These are phyloP conservation scores for Iphiclides podalirius DNA, from an alignment of 2,888 invertebrate species.

Conservation along the genomic window DNA sequence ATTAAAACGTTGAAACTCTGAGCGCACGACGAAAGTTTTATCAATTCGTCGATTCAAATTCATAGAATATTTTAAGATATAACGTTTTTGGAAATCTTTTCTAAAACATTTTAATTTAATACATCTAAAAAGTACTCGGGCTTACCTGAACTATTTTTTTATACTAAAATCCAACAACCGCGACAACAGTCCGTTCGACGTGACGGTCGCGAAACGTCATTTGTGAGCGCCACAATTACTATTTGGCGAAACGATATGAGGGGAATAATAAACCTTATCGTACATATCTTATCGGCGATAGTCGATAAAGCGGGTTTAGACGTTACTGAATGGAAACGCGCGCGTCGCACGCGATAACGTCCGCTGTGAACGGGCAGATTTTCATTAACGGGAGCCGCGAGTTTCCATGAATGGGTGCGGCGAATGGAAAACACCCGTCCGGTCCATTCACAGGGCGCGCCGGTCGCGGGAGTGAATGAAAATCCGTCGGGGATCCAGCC, in stretches of 20 bases:
- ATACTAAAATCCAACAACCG: no score
- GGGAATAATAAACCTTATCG: conserved; percentile 23
- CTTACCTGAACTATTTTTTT: no score
- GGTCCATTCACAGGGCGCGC: conserved; percentile 54
- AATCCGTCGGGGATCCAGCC: conserved; percentile 25
- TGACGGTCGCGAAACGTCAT: conserved; percentile 14
- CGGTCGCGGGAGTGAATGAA: conserved; percentile 26
- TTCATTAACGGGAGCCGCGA: conserved; percentile 70
- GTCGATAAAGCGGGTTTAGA: conserved; percentile 27
- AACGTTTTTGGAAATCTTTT: no score
- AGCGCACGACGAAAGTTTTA: no score
- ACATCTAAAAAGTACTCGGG: no score
- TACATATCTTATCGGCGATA: conserved; percentile 32
- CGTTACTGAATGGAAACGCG: conserved; percentile 53
- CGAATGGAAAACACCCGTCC: conserved; percentile 71
- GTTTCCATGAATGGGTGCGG: conserved; percentile 75
- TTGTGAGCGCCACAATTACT: conserved; percentile 18
- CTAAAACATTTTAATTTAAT: no score
- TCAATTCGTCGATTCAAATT: no score
- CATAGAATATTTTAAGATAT: no score
- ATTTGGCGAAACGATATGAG: conserved; percentile 12
- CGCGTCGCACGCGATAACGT: conserved; percentile 48
- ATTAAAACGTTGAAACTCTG: neutral
- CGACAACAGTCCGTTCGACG: no score
- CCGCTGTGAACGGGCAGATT: conserved; percentile 52